These are phyloP conservation scores for Glandiceps talaboti DNA, from an alignment of 53 echinoderm and acorn worm genomes.

Conservation along the genomic window DNA sequence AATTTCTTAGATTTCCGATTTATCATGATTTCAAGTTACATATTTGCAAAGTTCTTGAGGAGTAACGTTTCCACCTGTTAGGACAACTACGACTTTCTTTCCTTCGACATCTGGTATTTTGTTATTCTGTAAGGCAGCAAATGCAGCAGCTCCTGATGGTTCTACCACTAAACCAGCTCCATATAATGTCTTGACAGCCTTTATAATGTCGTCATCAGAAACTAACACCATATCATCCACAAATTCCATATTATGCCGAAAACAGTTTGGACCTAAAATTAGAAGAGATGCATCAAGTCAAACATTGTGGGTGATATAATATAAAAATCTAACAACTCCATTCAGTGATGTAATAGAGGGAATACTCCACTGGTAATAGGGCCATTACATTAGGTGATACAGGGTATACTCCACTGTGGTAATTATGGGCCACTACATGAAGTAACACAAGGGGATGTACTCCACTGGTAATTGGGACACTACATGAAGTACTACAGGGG, in stretches of 20 bases:
- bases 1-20: too few species aligned
- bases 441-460: too few species aligned
- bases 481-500: too few species aligned
- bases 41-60: constrained; percentile 27
- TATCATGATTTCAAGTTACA: not conserved
- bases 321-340: too few species aligned
- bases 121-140: constrained; percentile 34
- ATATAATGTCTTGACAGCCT: constrained; percentile 29
- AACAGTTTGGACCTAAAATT: constrained; percentile 30
- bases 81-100: constrained; percentile 50
- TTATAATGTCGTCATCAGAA: constrained; percentile 37
- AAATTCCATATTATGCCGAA: constrained; percentile 33
- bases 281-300: not conserved
- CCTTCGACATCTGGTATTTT: constrained; percentile 49
- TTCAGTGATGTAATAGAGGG: too few species aligned
- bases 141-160: constrained; percentile 67
- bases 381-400: too few species aligned
- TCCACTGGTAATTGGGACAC: too few species aligned
- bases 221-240: constrained; percentile 51
- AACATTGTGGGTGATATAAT: too few species aligned
- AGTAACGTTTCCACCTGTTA: constrained; percentile 54
- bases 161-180: constrained; percentile 52
- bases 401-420: too few species aligned
- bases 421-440: too few species aligned
- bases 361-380: too few species aligned